phyloP scores from a whole-genome alignment of 2,797 vertebrate genomes.

The Aeoliscus strigatus region DNA sequence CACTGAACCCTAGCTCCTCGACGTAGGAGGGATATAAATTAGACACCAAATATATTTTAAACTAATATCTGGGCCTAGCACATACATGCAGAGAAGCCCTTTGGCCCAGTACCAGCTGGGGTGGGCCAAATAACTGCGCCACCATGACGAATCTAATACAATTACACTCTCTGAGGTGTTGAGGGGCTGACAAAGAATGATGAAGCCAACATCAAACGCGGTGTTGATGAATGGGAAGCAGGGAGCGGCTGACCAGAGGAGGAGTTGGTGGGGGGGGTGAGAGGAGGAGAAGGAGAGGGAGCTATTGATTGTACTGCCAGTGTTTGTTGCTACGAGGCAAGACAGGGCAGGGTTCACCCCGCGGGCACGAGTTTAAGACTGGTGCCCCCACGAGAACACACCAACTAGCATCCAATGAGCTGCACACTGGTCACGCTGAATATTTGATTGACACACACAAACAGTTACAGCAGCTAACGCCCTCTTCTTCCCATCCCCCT shows the following conservation, averaged over 20 bases:
- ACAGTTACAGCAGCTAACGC: constrained; percentile 29
- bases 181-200: constrained; percentile 63
- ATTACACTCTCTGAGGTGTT: constrained; percentile 64
- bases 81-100: constrained; percentile 40
- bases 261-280: constrained; percentile 15
- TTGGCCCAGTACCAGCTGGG: constrained; percentile 39
- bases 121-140: constrained; percentile 36
- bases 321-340: constrained; percentile 40
- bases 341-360: constrained; percentile 54
- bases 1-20: constrained; percentile 22
- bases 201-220: constrained; percentile 66
- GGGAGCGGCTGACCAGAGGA: constrained; percentile 56
- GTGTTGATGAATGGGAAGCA: constrained; percentile 65
- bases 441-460: constrained; percentile 59
- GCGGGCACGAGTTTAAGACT: constrained; percentile 64
- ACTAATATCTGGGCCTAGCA: constrained; percentile 34
- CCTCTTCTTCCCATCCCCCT: constrained; percentile 49
- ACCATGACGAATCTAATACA: constrained; percentile 69
- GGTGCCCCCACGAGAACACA: constrained; percentile 60
- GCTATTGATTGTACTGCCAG: constrained; percentile 68
- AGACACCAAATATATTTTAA: constrained; percentile 40
- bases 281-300: constrained; percentile 24
- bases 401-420: constrained; percentile 60
- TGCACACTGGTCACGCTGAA: constrained; percentile 63
- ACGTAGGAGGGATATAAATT: constrained; percentile 36